Conservation (phyloP, 2,113 vertebrate species). For the Macroglossus sobrinus region DNA sequence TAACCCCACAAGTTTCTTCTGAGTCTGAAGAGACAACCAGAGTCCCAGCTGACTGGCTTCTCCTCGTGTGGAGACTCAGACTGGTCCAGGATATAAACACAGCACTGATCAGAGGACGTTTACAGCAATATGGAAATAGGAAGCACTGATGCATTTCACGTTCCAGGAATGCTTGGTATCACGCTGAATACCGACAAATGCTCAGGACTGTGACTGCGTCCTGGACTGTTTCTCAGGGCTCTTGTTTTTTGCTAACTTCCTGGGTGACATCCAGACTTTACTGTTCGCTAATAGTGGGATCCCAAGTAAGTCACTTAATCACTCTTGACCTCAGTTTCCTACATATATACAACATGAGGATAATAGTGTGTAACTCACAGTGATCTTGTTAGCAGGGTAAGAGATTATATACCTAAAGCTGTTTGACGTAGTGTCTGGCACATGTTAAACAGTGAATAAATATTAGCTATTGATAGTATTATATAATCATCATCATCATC, state of each 20-base stretch:
- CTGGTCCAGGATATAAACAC: neutral
- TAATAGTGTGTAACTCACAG: neutral
- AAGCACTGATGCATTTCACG: neutral
- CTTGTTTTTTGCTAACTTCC: neutral
- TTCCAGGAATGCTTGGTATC: neutral
- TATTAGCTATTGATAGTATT: neutral
- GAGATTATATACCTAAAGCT: neutral
- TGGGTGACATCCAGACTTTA: neutral
- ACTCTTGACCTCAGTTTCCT: neutral
- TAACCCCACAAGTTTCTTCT: constrained; percentile 45
- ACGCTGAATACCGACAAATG: neutral
- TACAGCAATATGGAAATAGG: neutral
- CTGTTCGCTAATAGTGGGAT: neutral
- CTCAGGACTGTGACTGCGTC: fast-evolving
- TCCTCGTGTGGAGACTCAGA: neutral
- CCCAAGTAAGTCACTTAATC: neutral
- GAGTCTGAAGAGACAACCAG: neutral
- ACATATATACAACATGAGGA: neutral
- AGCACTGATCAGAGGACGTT: neutral
- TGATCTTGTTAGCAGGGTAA: neutral
- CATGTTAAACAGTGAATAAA: neutral
- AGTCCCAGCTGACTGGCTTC: neutral
- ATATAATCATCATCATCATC: neutral
- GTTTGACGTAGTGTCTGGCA: neutral
- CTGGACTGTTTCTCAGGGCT: neutral